Evolutionary conservation across 2,797 vertebrate species (phyloP), one percentile per base, ranked within the genome.

Genomic region (Eupleurogrammus muticus): DNA sequence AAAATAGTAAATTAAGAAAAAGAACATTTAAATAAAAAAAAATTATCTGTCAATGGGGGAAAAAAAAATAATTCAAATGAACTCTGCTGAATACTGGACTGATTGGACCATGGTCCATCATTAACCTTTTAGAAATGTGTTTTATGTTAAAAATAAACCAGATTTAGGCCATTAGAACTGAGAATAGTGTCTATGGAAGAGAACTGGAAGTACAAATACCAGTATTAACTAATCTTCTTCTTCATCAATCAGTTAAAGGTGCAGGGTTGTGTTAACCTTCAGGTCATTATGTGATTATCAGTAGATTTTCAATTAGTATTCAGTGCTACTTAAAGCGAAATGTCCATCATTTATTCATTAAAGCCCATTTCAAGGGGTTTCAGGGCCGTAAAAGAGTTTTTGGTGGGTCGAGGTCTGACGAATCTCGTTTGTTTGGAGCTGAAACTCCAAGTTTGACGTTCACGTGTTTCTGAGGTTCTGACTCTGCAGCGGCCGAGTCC

Each of bases 231-330:
- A n/a, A n/a, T n/a, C n/a, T n/a, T n/a, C n/a, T n/a, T n/a, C n/a
- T n/a, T n/a, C n/a, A n/a, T n/a, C n/a, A n/a, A 28, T 35, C 60
- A 4, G 57, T 61, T 64, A 59, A 67, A 66, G 49, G 66, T 69
- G 62, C 19, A 0, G 73, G 52, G 80, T 59, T 4, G 64, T 28
- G 71, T 51, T 58, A 24, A 59, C 56, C 44, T 54, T 64, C 70
- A 42, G 72, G 82, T 84, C 81, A 71, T 84, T 74, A 69, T 13
- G 69, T 69, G 61, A 84, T 76, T 66, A 80, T 73, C 76, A 84
- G 83, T 81, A 87, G 84, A 79, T 87, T 58, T 49, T 48, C 60
- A 79, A 73, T 80, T 73, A 75, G 70, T 24, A 24, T 5, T n/a
- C n/a, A n/a, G 12, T 21, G 46, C 10, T 11, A 28, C 32, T 52